Base-by-base conservation (phyloP, 2,888 invertebrate genomes). In the Lithophane ornitopus region DNA sequence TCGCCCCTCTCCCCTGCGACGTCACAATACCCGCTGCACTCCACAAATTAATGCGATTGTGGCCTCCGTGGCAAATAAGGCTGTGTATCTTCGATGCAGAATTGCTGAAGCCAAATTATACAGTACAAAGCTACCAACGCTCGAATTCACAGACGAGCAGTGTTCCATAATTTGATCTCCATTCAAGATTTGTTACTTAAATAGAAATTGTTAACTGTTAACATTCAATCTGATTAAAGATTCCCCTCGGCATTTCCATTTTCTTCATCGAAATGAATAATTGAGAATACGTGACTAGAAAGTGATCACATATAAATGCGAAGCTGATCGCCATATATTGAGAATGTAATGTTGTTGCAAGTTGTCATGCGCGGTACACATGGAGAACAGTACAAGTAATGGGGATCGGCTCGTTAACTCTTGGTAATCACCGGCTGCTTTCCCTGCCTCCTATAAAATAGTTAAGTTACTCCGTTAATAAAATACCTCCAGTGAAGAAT, bases 21-120 rank as follows among this genome's bases (percentile, higher is more conserved):
- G 83, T 90, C 91, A 92, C 93, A 93, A 93, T 92, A 90, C 91
- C 86, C 91, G 90, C 89, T 94, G 94, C 95, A 94, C 94, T 94
- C 94, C 93, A 92, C 95, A 94, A 95, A 95, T 95, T 96, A 95
- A 95, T 95, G 93, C 93, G 92, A 95, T 95, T 95, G 95, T 92
- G 94, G 93, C 88, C 90, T 89, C 88, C 84, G 90, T 86, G 91
- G 91, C 91, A 91, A 93, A 92, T 91, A 91, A 92, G 90, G 88
- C 90, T 90, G 86, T 89, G 89, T 90, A 88, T 89, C 88, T 88
- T 89, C 86, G 83, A 87, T 86, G 84, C 86, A 82, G 78, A 88
- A 89, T 88, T 88, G 87, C 88, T 86, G 84, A 86, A 88, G 84
- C 86, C 79, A 79, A 85, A 85, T 86, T 85, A 80, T 79, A 77